phyloP scores from a whole-genome alignment of 2,113 vertebrate genomes.

The Rhizomys pruinosus region DNA sequence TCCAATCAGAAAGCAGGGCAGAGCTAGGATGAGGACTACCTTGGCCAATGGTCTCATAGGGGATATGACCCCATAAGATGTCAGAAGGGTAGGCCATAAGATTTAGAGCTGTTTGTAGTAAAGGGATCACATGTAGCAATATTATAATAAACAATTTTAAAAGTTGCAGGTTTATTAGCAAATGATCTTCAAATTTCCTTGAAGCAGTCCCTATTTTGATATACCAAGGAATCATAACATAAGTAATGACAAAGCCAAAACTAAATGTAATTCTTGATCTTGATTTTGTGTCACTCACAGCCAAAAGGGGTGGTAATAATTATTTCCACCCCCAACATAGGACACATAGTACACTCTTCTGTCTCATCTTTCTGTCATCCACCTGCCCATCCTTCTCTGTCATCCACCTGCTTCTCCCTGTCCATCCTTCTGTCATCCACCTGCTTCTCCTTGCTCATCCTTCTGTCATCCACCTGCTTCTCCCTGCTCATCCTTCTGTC shows the following conservation, averaged over 20 bases:
- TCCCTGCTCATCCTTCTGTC: too few relatives aligned
- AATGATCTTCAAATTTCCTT: neutral
- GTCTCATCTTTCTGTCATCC: too few relatives aligned
- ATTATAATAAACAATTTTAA: neutral
- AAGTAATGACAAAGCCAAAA: slow-evolving; percentile 28
- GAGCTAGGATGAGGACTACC: neutral
- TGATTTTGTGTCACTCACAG: slow-evolving; percentile 18
- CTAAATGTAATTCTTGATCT: neutral
- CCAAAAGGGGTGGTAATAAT: neutral
- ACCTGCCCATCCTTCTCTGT: too few relatives aligned
- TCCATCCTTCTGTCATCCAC: too few relatives aligned
- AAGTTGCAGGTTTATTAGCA: neutral
- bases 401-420: too few relatives aligned
- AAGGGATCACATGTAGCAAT: neutral
- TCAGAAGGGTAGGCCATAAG: neutral
- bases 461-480: too few relatives aligned
- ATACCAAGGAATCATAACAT: slow-evolving; percentile 30
- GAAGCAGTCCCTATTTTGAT: slow-evolving; percentile 15
- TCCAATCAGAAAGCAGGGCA: slow-evolving; percentile 28
- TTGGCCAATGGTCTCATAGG: neutral
- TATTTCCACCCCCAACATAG: neutral
- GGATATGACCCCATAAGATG: neutral
- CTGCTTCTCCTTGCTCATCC: too few relatives aligned
- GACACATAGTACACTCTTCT: neutral
- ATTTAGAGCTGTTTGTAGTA: neutral